Evolutionary conservation across 2,888 invertebrate species (phyloP).

Genomic region (Ryuthela nishihirai): DNA sequence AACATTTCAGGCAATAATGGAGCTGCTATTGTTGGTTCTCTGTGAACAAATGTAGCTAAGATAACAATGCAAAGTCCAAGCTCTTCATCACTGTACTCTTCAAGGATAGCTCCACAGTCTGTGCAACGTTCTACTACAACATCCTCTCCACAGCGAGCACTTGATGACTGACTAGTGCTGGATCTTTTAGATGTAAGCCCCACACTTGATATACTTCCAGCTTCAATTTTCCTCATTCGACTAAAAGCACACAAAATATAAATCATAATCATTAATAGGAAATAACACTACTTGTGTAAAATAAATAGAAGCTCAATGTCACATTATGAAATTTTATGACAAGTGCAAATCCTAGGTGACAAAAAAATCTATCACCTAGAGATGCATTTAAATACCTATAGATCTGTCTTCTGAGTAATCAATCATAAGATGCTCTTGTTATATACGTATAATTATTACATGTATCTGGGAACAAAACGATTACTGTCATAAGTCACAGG

Average conservation of each 20-base stretch:
- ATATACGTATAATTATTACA: no score
- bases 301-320: neutral
- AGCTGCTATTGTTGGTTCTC: conserved; percentile 90
- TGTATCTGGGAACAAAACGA: no score
- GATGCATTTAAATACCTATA: no score
- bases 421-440: no score
- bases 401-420: no score
- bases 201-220: conserved; percentile 15
- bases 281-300: neutral
- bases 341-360: no score
- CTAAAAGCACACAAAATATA: neutral
- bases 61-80: conserved; percentile 89
- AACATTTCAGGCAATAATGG: conserved; percentile 87
- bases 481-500: no score
- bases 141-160: conserved; percentile 40
- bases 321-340: no score
- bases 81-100: conserved; percentile 96
- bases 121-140: conserved; percentile 60
- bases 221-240: conserved; percentile 39
- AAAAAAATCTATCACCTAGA: no score
- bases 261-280: neutral
- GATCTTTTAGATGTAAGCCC: conserved; percentile 27
- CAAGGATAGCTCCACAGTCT: conserved; percentile 82
- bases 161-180: conserved; percentile 36
- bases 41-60: conserved; percentile 90